A percentile compares a stretch with the other conserved stretches of the same genome.
Evolutionary conservation across 1,140 invertebrate species (phyloP).

Genomic region (Drosophila equinoxialis): DNA sequence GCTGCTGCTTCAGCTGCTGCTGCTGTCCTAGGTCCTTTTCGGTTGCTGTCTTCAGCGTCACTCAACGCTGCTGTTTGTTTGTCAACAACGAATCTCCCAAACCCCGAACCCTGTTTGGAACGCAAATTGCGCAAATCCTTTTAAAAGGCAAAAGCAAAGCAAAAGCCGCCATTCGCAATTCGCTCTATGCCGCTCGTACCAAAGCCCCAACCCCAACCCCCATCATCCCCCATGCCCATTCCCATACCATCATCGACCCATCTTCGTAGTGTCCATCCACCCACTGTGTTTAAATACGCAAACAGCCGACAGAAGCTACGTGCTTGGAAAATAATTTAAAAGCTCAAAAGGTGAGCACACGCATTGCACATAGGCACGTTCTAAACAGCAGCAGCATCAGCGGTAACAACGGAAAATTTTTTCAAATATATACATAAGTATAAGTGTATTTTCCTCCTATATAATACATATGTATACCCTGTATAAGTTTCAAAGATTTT

Average conservation of each 20-base stretch:
- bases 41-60: conserved; percentile 75
- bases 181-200: conserved; percentile 55
- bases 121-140: conserved; percentile 79
- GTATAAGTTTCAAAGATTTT: neutral
- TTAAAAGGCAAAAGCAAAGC: conserved; percentile 65
- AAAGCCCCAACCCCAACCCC: conserved; percentile 13
- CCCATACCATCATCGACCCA: neutral
- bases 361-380: conserved; percentile 78
- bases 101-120: conserved; percentile 29
- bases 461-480: conserved; percentile 28
- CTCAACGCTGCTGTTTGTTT: conserved; percentile 76
- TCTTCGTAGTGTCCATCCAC: conserved; percentile 2
- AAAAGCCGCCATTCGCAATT: conserved; percentile 37
- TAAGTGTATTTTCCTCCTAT: too few species aligned
- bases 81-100: conserved; percentile 59
- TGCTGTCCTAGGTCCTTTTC: conserved; percentile 57
- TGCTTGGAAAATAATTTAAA: conserved; percentile 83
- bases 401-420: conserved; percentile 27
- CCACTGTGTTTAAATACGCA: conserved; percentile 75
- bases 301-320: conserved; percentile 78
- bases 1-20: conserved; percentile 28
- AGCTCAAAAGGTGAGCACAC: conserved; percentile 82
- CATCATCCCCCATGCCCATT: neutral
- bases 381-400: conserved; percentile 45
- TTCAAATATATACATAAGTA: conserved; percentile 27